phyloP scores from a whole-genome alignment of 2,113 vertebrate genomes.

The Monarcha castaneiventris region DNA sequence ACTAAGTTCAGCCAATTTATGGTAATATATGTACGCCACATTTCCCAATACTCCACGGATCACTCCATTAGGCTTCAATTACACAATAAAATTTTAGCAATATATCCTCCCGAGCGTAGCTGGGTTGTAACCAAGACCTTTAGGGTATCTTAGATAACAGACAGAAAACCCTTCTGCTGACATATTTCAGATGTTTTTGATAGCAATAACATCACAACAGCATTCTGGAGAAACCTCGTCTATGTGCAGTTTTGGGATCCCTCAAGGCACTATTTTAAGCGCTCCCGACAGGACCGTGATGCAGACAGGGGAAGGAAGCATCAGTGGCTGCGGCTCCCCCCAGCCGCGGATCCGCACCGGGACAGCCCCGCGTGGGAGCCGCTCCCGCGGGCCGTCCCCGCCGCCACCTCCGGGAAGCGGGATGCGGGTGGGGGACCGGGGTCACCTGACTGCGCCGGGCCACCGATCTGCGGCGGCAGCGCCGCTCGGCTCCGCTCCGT shows the following conservation, averaged over 20 bases:
- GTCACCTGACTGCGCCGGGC: slow-evolving; percentile 72
- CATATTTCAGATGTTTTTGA: background rate
- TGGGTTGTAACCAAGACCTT: background rate
- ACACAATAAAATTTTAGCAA: background rate
- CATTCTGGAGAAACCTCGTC: background rate
- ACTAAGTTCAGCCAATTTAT: background rate
- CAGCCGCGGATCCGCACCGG: background rate
- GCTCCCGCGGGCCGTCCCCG: background rate
- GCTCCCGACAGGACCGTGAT: background rate
- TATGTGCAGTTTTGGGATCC: background rate
- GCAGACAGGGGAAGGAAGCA: background rate
- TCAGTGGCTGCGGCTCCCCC: background rate
- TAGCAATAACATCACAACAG: background rate
- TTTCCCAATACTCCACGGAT: background rate
- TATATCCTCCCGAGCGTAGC: rapidly evolving
- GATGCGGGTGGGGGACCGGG: background rate
- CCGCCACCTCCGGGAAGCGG: background rate
- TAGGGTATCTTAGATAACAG: background rate
- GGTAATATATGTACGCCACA: background rate
- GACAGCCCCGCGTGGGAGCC: background rate
- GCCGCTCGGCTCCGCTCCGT: background rate
- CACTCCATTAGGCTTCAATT: background rate
- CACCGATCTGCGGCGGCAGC: slow-evolving; percentile 47
- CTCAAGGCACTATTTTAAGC: background rate
- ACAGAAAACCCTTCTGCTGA: background rate